Conservation (phyloP, 1,140 invertebrate species). For the Drosophila carrolli region DNA sequence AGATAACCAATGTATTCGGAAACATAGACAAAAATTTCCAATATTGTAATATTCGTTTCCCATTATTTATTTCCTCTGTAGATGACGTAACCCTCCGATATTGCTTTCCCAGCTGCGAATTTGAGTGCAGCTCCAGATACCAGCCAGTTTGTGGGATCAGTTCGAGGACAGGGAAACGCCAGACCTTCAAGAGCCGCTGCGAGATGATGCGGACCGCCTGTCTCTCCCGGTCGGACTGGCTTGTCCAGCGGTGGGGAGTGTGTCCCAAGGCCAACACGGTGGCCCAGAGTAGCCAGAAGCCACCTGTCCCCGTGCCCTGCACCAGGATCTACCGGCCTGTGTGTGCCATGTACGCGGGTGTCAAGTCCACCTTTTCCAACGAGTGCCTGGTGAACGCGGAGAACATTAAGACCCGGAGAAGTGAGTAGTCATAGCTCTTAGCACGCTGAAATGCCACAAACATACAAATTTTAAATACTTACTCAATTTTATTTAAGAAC, state of each 20-base stretch:
- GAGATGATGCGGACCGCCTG: conserved; percentile 59
- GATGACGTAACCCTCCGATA: conserved; percentile 52
- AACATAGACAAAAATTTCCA: no score
- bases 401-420: conserved; percentile 66
- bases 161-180: conserved; percentile 28
- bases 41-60: no score
- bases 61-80: background rate
- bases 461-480: no score
- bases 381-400: conserved; percentile 78
- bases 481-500: no score
- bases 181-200: conserved; percentile 62
- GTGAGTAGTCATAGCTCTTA: conserved; percentile 21
- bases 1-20: no score
- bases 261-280: conserved; percentile 34
- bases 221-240: conserved; percentile 48
- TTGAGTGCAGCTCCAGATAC: conserved; percentile 27
- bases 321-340: conserved; percentile 73
- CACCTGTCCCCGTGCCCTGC: conserved; percentile 62
- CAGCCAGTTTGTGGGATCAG: conserved; percentile 64
- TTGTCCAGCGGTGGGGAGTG: conserved; percentile 48
- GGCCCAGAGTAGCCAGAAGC: conserved; percentile 17
- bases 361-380: conserved; percentile 78
- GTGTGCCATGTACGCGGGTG: conserved; percentile 68
- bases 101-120: conserved; percentile 64
- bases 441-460: no score